phyloP scores from a whole-genome alignment of 2,888 invertebrate genomes.

The Aelia acuminata region DNA sequence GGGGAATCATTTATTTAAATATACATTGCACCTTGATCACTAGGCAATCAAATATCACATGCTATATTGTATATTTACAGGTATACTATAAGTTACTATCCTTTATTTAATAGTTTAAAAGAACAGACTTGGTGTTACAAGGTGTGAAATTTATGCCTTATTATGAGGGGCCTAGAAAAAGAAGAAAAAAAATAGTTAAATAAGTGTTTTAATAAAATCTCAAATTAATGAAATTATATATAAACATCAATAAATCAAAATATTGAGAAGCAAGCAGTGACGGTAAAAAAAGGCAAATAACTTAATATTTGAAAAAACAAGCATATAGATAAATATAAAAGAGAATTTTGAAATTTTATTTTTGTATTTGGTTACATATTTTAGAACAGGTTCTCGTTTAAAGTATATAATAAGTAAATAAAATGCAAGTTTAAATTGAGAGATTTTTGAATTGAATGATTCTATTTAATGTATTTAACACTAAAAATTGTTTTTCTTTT shows the following conservation, averaged over 20 bases:
- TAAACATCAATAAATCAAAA: not conserved
- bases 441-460: not conserved
- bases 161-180: not conserved
- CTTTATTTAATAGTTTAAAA: not conserved
- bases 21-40: slow-evolving; percentile 1
- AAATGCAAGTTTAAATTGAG: not conserved
- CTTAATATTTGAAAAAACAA: too few species aligned
- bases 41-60: slow-evolving; percentile 20
- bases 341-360: too few species aligned
- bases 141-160: not conserved
- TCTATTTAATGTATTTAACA: not conserved
- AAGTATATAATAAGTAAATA: not conserved
- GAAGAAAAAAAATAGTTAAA: not conserved
- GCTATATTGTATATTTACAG: not conserved
- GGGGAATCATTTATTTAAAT: slow-evolving; percentile 31
- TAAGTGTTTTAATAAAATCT: not conserved
- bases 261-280: not conserved
- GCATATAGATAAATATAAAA: too few species aligned
- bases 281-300: not conserved
- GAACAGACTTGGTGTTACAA: not conserved
- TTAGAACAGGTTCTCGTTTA: not conserved
- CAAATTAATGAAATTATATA: not conserved
- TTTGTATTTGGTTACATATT: not conserved
- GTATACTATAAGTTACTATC: not conserved
- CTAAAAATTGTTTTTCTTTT: not conserved